Conservation (phyloP, 2,113 vertebrate genomes). For the Fulica atra region DNA sequence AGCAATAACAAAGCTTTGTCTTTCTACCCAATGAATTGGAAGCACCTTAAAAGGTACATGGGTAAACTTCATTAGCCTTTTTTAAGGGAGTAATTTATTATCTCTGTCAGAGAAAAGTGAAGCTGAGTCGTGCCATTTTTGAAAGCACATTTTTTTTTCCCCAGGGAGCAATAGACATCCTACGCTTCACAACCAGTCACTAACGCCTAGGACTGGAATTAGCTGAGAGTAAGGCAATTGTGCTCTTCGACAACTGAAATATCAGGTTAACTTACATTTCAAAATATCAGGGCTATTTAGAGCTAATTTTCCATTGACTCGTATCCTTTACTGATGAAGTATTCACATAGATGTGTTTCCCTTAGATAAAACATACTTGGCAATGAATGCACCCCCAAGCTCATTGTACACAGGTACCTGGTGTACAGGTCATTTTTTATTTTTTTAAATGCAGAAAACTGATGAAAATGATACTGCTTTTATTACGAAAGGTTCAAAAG, state of each 20-base stretch:
- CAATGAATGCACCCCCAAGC: background rate
- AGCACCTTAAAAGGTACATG: background rate
- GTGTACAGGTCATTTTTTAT: background rate
- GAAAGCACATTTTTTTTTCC: background rate
- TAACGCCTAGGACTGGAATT: background rate
- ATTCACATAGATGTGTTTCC: background rate
- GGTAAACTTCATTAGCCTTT: background rate
- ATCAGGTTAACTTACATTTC: background rate
- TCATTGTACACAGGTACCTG: background rate
- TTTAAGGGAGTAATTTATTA: background rate
- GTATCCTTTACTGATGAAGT: background rate
- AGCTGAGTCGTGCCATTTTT: background rate
- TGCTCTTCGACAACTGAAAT: background rate
- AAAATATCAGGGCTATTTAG: background rate
- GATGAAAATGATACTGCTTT: background rate
- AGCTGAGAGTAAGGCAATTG: background rate
- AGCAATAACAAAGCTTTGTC: background rate
- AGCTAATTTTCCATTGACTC: background rate
- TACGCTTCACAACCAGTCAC: background rate
- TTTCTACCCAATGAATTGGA: background rate
- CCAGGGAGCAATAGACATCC: background rate
- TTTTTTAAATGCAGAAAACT: background rate
- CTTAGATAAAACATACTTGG: background rate
- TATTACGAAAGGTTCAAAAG: background rate
- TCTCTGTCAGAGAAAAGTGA: background rate